Base-by-base conservation (phyloP, 2,888 invertebrate species). In the Orgyia antiqua region DNA sequence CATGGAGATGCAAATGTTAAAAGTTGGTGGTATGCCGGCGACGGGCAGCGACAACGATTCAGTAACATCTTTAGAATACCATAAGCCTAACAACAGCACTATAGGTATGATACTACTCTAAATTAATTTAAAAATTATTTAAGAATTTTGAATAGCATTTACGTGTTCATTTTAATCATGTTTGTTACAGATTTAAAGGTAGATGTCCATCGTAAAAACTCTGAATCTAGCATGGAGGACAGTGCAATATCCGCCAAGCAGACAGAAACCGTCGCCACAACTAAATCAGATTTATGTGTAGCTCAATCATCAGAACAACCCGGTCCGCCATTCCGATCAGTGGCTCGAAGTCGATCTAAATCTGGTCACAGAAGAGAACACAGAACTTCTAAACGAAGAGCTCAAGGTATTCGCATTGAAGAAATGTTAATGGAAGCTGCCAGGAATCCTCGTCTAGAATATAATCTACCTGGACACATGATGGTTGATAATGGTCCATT, bases 121-220 rank as follows among this genome's bases (percentile, higher is more conserved):
- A 4, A 15, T 15, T 15, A 4, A 15, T 7, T 17, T 7, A 5
- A 4, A 7, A 7, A 17, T 20, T 20, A 20, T 20, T 20, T 20
- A 20, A n/a, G n/a, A n/a, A n/a, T n/a, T n/a, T n/a, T n/a, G n/a
- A n/a, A n/a, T n/a, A n/a, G n/a, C n/a, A n/a, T n/a, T n/a, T n/a
- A n/a, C n/a, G n/a, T n/a, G n/a, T n/a, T n/a, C n/a, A 21, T 9
- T 4, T 21, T 21, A 2, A 4, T 15, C 15, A 23, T 24, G 41
- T 11, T 55, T 50, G 45, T 83, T 78, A 6, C 72, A 92, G 96
- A 96, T 88, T 88, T 96, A 52, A 95, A 96, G 88, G 96, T 95
- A 36, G 96, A 97, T 78, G 96, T 97, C 31, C 96, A 97, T 79
- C 90, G 96, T 36, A 96, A 95, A 69, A 95, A 95, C 61, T 95